Conservation (phyloP, 30 jellyfish, hydroid and myxozoan genomes). For the Mastigias papua region DNA sequence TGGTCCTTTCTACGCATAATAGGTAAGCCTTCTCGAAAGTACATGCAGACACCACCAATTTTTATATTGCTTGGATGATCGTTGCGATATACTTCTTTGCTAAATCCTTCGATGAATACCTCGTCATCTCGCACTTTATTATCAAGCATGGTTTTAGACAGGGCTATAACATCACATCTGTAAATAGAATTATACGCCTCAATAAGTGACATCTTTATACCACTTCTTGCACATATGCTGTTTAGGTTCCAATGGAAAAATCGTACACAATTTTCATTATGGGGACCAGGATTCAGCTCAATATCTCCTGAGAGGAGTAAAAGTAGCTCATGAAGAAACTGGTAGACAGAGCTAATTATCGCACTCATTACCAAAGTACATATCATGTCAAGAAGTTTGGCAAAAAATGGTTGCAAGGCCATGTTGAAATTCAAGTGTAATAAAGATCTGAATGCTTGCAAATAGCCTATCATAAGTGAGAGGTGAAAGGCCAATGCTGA, state of each 20-base stretch:
- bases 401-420: background rate
- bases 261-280: constrained; percentile 35
- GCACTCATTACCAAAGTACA: constrained; percentile 10
- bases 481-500: constrained; percentile 2
- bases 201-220: constrained; percentile 21
- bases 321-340: constrained; percentile 3
- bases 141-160: constrained; percentile 38
- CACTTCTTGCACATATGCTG: constrained; percentile 47
- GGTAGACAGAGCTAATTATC: constrained; percentile 11
- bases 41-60: constrained; percentile 39
- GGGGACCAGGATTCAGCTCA: constrained; percentile 49
- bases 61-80: constrained; percentile 55
- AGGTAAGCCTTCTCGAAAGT: constrained; percentile 60
- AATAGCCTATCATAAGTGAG: constrained; percentile 8
- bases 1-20: background rate
- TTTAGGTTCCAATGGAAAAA: constrained; percentile 35
- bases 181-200: constrained; percentile 42
- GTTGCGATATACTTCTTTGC: constrained; percentile 56
- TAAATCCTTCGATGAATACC: constrained; percentile 39
- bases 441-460: too few relatives aligned
- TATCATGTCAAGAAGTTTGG: constrained; percentile 7
- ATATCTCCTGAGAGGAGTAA: constrained; percentile 62
- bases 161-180: constrained; percentile 34
- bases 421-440: constrained; percentile 12
- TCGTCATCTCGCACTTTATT: constrained; percentile 43